Evolutionary conservation across 2,888 invertebrate species (phyloP).

Genomic region (Bembecia ichneumoniformis): DNA sequence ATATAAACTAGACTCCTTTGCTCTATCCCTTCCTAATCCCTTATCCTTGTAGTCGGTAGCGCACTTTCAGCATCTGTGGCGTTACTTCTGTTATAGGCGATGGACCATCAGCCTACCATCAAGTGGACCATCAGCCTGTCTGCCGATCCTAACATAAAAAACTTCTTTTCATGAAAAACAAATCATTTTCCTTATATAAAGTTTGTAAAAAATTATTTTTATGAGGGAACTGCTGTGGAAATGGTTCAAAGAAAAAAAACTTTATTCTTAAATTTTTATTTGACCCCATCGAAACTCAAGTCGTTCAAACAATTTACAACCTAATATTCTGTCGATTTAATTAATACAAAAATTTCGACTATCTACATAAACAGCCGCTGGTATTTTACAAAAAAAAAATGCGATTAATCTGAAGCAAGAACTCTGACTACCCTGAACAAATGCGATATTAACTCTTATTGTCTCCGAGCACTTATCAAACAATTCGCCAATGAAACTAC

Average conservation of each 20-base stretch:
- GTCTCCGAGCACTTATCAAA: too few species aligned
- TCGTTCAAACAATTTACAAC: slow-evolving; percentile 62
- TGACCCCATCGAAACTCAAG: slow-evolving; percentile 66
- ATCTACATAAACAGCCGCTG: slow-evolving; percentile 33
- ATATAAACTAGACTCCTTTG: too few species aligned
- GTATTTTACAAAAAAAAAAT: slow-evolving; percentile 16
- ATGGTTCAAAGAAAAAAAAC: background rate
- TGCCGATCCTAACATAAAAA: too few species aligned
- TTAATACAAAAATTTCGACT: slow-evolving; percentile 37
- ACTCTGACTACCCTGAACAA: background rate
- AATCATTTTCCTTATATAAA: too few species aligned
- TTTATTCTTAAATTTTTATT: slow-evolving; percentile 65
- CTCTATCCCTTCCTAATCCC: too few species aligned
- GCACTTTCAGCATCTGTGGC: too few species aligned
- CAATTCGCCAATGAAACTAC: too few species aligned
- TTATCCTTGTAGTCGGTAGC: too few species aligned
- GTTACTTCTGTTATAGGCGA: too few species aligned
- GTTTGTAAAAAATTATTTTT: background rate
- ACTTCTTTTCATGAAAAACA: too few species aligned
- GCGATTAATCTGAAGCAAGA: slow-evolving; percentile 12
- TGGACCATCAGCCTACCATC: too few species aligned
- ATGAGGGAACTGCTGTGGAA: background rate
- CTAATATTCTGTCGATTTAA: slow-evolving; percentile 37
- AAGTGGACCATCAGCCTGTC: too few species aligned
- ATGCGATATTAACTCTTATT: background rate